phyloP scores from a whole-genome alignment of 1,140 invertebrate genomes.

The Nylanderia fulva region DNA sequence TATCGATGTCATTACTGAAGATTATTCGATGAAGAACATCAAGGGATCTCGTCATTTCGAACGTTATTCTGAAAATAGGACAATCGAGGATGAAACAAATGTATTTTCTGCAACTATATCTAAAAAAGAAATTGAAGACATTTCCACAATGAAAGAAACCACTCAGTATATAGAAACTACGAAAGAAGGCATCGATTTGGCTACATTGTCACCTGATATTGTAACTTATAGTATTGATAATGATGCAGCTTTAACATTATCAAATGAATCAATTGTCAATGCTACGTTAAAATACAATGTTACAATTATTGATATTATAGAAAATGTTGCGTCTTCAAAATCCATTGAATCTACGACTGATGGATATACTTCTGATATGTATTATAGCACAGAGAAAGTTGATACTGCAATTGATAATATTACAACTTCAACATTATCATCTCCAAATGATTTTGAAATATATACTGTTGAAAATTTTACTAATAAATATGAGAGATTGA shows the following conservation, averaged over 20 bases:
- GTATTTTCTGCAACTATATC: background rate
- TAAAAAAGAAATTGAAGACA: background rate
- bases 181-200: background rate
- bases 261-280: background rate
- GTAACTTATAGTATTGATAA: background rate
- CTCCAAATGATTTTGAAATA: background rate
- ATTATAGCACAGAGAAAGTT: background rate
- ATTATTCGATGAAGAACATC: slow-evolving; percentile 1
- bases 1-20: background rate
- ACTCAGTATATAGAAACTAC: background rate
- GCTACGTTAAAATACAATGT: background rate
- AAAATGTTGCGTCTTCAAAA: background rate
- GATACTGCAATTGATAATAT: background rate
- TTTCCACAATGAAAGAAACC: background rate
- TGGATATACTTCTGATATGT: background rate
- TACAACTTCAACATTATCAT: background rate
- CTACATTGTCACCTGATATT: background rate
- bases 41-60: slow-evolving; percentile 1
- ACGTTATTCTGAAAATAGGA: slow-evolving; percentile 20
- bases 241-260: background rate
- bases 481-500: background rate
- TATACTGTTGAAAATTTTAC: background rate
- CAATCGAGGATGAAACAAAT: background rate
- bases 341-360: background rate
- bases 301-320: slow-evolving; percentile 4